Evolutionary conservation across 2,113 vertebrate genomes (phyloP), one percentile per base, ranked within the genome.

Genomic region (Brevimyrus niger): DNA sequence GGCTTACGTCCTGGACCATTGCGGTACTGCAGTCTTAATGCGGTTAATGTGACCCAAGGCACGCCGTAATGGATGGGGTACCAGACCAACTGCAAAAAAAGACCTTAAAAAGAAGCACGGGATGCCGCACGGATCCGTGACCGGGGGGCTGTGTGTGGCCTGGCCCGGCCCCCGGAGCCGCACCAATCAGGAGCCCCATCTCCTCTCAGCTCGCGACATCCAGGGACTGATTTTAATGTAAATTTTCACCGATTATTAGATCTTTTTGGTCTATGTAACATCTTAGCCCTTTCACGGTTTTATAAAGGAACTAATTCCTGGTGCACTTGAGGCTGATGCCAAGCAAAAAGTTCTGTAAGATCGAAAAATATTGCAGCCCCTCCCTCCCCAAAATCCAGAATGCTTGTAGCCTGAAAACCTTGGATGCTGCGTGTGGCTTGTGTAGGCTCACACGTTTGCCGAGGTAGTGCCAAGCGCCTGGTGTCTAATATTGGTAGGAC

Each of bases 21-120:
- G 91, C 91, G 44, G 90, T 88, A 90, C 87, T 90, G 93, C 93
- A 89, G 92, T 89, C 89, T 88, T 82, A 87, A 90, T 93, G 93
- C 93, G 42, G 94, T 90, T 92, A 50, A 92, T 92, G 89, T 46
- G 88, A 89, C 89, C 88, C 89, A 85, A 90, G 65, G 3, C 0
- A 44, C 88, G 89, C 53, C 87, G 0, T 23, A 51, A 88, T 91
- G 83, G 47, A 93, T 93, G 92, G 91, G 91, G 92, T 65, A 44
- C 61, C 86, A 69, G 90, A 38, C 89, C 89, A n/a, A 69, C 86
- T 89, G 83, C 88, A 51, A 17, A 51, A 51, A 51, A 51, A 51
- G 50, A 51, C 87, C 89, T 17, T 84, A 46, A 87, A 65, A 88
- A 10, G 47, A 89, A 87, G 58, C 89, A 88, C 50, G 82, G 84